Conservation (phyloP, 2,797 vertebrate species). For the Synanceia verrucosa region DNA sequence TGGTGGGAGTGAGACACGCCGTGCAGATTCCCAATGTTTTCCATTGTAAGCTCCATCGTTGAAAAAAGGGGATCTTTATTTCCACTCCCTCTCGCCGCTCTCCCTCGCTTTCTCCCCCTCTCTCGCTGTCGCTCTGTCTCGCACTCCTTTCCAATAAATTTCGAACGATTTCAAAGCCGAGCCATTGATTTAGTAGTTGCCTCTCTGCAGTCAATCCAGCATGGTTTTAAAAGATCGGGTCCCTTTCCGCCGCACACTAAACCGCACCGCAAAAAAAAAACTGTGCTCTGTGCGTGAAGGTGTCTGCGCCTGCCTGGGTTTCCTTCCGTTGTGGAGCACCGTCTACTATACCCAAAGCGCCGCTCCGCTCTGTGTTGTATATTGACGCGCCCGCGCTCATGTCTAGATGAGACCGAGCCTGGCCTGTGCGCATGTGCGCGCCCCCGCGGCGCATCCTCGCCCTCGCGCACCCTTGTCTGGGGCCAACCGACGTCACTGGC, state of each 20-base stretch:
- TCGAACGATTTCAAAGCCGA: constrained; percentile 87
- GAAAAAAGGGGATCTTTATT: constrained; percentile 75
- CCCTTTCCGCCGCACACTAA: constrained; percentile 55
- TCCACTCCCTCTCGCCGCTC: constrained; percentile 77
- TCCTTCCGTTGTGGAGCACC: constrained; percentile 71
- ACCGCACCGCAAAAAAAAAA: constrained; percentile 54
- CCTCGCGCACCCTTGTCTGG: constrained; percentile 63
- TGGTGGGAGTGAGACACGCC: constrained; percentile 91
- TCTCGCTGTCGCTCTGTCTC: constrained; percentile 74
- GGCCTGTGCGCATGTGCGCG: constrained; percentile 79
- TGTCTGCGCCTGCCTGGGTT: constrained; percentile 72
- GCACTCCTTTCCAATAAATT: constrained; percentile 86
- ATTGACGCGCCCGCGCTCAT: constrained; percentile 75
- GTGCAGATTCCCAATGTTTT: constrained; percentile 95
- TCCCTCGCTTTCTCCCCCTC: constrained; percentile 68
- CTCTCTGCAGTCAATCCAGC: constrained; percentile 86
- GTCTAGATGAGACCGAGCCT: constrained; percentile 72
- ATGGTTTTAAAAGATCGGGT: constrained; percentile 80
- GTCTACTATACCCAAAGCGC: constrained; percentile 71
- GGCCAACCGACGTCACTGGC: constrained; percentile 73
- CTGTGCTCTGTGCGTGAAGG: constrained; percentile 65
- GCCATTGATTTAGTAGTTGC: constrained; percentile 86
- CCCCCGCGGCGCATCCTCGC: constrained; percentile 60
- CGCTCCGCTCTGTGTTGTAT: constrained; percentile 74
- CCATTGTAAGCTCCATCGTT: constrained; percentile 97